Conservation (phyloP, 1,140 invertebrate species). For the Muscidifurax raptorellus region DNA sequence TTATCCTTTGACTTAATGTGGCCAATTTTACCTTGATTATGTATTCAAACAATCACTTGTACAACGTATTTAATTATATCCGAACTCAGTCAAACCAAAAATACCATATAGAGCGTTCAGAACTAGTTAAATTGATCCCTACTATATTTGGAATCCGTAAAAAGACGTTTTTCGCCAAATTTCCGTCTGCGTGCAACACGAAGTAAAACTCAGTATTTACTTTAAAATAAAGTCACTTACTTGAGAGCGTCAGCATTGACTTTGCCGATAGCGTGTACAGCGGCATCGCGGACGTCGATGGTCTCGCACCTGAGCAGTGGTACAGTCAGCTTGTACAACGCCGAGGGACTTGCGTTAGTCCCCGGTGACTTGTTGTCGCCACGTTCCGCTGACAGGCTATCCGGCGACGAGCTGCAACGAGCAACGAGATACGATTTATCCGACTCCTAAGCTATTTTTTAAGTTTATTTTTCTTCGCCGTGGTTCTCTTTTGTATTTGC, state of each 20-base stretch:
- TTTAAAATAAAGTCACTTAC: too few relatives aligned
- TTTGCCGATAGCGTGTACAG: conserved; percentile 93
- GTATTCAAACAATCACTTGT: too few relatives aligned
- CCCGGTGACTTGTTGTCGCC: conserved; percentile 81
- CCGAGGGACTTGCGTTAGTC: conserved; percentile 83
- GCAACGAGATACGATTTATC: neutral
- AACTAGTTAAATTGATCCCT: too few relatives aligned
- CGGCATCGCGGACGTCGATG: conserved; percentile 93
- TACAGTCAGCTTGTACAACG: conserved; percentile 93
- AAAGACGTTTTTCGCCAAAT: too few relatives aligned
- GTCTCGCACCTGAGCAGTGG: conserved; percentile 93
- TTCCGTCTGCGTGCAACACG: too few relatives aligned
- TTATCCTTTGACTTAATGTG: too few relatives aligned
- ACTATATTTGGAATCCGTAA: too few relatives aligned
- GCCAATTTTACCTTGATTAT: too few relatives aligned
- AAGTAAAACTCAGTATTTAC: too few relatives aligned
- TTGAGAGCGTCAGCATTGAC: conserved; percentile 94
- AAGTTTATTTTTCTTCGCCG: neutral
- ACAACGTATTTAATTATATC: too few relatives aligned
- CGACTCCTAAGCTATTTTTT: neutral
- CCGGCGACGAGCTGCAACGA: conserved; percentile 86
- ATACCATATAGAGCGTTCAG: too few relatives aligned
- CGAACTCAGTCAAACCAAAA: too few relatives aligned
- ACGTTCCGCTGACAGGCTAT: conserved; percentile 87
- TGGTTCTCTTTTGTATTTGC: neutral